phyloP scores from a whole-genome alignment of 2,888 invertebrate genomes.

The Aricia artaxerxes region DNA sequence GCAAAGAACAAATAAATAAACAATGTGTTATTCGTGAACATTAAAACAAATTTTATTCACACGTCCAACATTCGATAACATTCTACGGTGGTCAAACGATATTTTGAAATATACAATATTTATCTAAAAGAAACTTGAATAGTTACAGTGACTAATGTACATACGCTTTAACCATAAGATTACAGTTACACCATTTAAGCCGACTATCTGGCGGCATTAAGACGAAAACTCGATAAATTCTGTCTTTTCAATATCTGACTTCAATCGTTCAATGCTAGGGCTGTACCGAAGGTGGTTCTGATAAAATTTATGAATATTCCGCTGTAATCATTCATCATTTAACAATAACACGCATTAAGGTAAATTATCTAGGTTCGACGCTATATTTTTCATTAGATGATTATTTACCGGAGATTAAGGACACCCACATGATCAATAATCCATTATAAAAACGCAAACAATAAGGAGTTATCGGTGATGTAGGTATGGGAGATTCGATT shows the following conservation, averaged over 20 bases:
- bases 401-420: constrained; percentile 71
- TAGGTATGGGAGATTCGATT: constrained; percentile 23
- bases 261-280: constrained; percentile 60
- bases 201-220: constrained; percentile 69
- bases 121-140: constrained; percentile 58
- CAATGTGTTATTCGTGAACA: background rate
- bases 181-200: constrained; percentile 67
- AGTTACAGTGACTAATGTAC: constrained; percentile 68
- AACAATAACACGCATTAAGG: constrained; percentile 1
- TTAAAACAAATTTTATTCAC: constrained; percentile 23
- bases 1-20: background rate
- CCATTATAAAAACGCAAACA: constrained; percentile 77
- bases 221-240: constrained; percentile 64
- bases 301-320: constrained; percentile 30
- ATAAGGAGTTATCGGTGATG: constrained; percentile 70
- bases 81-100: constrained; percentile 19
- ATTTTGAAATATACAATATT: constrained; percentile 31
- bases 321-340: constrained; percentile 10
- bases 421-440: constrained; percentile 80
- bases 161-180: constrained; percentile 55
- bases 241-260: constrained; percentile 70
- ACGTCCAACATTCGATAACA: constrained; percentile 6
- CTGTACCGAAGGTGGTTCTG: constrained; percentile 21
- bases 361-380: constrained; percentile 17
- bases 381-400: constrained; percentile 60